These are phyloP conservation scores for Aspidiotus destructor DNA, from an alignment of 2,888 invertebrate genomes.

Conservation along the genomic window DNA sequence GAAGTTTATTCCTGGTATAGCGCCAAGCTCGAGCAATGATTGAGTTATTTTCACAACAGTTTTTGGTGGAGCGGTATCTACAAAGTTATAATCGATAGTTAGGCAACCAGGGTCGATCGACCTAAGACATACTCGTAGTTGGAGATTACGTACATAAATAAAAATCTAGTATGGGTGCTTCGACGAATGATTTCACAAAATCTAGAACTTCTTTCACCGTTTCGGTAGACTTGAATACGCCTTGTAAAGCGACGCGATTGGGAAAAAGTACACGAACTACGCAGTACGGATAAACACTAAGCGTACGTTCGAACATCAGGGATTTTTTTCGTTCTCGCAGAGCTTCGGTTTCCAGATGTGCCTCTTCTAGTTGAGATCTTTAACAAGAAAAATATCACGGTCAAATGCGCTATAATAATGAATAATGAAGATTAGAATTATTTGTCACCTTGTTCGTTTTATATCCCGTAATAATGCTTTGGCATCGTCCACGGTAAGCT, in stretches of 20 bases:
- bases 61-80: constrained; percentile 79
- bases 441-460: constrained; percentile 47
- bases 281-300: constrained; percentile 61
- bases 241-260: constrained; percentile 75
- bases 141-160: constrained; percentile 60
- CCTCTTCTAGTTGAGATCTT: constrained; percentile 56
- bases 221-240: constrained; percentile 67
- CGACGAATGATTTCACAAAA: constrained; percentile 64
- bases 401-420: constrained; percentile 6
- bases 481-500: constrained; percentile 72
- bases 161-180: constrained; percentile 56
- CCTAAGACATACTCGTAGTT: background rate
- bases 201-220: constrained; percentile 58
- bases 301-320: constrained; percentile 48
- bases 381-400: constrained; percentile 21
- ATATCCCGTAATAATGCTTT: constrained; percentile 63
- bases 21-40: constrained; percentile 60
- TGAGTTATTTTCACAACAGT: constrained; percentile 52
- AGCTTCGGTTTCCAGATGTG: constrained; percentile 60
- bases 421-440: background rate
- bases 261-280: constrained; percentile 81
- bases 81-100: constrained; percentile 38
- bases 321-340: constrained; percentile 52
- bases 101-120: background rate
- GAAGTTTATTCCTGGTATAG: constrained; percentile 69